Percentiles rank a stretch among this genome's conserved stretches.
Conservation (phyloP, 1,140 invertebrate species). For the Pemphigus obesinymphae region DNA sequence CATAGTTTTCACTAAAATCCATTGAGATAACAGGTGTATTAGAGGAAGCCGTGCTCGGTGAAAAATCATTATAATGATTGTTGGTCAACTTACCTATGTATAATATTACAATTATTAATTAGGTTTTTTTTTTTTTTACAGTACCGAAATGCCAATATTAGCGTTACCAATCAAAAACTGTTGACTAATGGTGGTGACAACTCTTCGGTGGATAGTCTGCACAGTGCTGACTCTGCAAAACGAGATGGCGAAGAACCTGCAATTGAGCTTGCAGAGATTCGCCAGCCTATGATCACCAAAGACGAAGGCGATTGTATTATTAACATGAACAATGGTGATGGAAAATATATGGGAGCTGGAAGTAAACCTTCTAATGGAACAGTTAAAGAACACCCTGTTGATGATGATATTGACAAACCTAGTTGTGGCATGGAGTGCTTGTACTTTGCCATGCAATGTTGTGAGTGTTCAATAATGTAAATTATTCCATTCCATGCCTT, state of each 20-base stretch:
- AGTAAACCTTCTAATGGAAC: background rate
- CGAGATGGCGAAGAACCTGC: conserved; percentile 8
- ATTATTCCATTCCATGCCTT: background rate
- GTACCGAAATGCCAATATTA: conserved; percentile 16
- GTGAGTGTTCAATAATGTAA: conserved; percentile 35
- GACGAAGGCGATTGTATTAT: background rate
- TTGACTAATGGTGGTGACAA: conserved; percentile 5
- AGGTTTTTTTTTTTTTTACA: background rate
- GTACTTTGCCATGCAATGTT: conserved; percentile 35
- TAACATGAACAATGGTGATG: conserved; percentile 21
- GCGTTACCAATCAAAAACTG: conserved; percentile 12
- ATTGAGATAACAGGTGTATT: too few species aligned
- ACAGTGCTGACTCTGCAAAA: conserved; percentile 31
- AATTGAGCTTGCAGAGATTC: background rate
- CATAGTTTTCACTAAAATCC: too few species aligned
- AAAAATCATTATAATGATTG: too few species aligned
- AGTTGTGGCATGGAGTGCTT: conserved; percentile 36
- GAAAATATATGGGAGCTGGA: background rate
- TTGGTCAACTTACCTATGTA: too few species aligned
- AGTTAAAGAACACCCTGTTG: conserved; percentile 6
- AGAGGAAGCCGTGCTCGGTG: too few species aligned
- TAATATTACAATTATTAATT: too few species aligned
- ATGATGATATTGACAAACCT: conserved; percentile 10
- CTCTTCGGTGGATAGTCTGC: conserved; percentile 19
- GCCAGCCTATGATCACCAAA: conserved; percentile 22